phyloP scores from a whole-genome alignment of 2,113 vertebrate genomes.

The Leucosticte australis region DNA sequence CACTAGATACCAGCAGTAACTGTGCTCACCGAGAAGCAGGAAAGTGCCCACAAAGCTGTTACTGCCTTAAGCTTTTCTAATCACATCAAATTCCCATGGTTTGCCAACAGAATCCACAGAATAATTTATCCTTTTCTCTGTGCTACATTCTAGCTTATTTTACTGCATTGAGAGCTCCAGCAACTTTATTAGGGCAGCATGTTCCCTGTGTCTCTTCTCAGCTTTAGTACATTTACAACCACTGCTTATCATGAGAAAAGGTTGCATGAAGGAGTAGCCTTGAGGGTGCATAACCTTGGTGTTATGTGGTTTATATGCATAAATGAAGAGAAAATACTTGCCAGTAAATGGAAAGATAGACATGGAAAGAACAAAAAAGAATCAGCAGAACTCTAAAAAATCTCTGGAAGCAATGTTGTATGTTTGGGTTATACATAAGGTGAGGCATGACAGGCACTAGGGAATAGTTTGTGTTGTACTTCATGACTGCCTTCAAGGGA shows the following conservation, averaged over 20 bases:
- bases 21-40: not conserved
- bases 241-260: not conserved
- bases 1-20: not conserved
- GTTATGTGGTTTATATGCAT: not conserved
- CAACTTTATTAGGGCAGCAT: not conserved
- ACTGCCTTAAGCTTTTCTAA: not conserved
- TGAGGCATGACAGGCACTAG: not conserved
- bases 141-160: not conserved
- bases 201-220: not conserved
- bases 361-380: not conserved
- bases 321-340: not conserved
- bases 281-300: not conserved
- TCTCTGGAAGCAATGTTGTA: not conserved
- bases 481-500: not conserved
- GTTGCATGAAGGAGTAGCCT: not conserved
- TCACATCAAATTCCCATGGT: not conserved
- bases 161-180: not conserved
- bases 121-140: not conserved
- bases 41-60: not conserved
- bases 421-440: not conserved
- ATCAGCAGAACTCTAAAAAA: not conserved
- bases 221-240: not conserved
- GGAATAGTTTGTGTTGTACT: not conserved
- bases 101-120: not conserved
- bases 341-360: not conserved